Base-by-base conservation (phyloP, 2,797 vertebrate species). In the Myoxocephalus aenaeus region DNA sequence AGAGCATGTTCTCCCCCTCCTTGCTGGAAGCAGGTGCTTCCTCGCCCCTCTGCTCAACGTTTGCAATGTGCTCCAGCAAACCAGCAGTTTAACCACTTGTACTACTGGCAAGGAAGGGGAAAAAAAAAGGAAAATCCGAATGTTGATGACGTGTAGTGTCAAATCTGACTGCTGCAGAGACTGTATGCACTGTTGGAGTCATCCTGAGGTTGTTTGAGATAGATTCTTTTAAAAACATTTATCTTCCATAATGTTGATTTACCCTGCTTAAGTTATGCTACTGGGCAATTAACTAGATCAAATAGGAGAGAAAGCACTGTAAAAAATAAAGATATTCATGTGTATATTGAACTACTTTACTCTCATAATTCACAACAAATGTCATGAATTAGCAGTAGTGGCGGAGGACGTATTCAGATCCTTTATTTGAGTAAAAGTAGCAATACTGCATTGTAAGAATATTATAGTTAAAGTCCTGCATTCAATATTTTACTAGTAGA, bases 1-100 rank as follows among this genome's bases (percentile, higher is more conserved):
- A 88, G 84, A 91, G 87, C 86, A 87, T 91, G 82, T 89, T 93
- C 90, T 92, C 93, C 93, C 93, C 95, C 93, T 94, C 93, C 89
- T 91, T 79, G 82, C 82, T 94, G 93, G 90, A 94, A 96, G 95
- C 97, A 97, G 97, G 96, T 97, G 97, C 95, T 95, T 96, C 95
- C 96, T 95, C 85, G 89, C 91, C 93, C 91, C 91, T 90, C 89
- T 92, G 93, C 94, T 86, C 71, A 85, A 86, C 83, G 79, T 91
- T 89, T 88, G 87, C 88, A 83, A 70, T 75, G 92, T 90, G 90
- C 82, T 93, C 79, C 90, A 90, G 90, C 73, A 87, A 81, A 93
- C 88, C 94, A 91, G 94, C 93, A 94, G 94, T 87, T 92, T 82
- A 82, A 92, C 87, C 84, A 77, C 86, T 83, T 75, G 73, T 73